Conservation (phyloP, 2,888 invertebrate genomes). For the Apeira syringaria region DNA sequence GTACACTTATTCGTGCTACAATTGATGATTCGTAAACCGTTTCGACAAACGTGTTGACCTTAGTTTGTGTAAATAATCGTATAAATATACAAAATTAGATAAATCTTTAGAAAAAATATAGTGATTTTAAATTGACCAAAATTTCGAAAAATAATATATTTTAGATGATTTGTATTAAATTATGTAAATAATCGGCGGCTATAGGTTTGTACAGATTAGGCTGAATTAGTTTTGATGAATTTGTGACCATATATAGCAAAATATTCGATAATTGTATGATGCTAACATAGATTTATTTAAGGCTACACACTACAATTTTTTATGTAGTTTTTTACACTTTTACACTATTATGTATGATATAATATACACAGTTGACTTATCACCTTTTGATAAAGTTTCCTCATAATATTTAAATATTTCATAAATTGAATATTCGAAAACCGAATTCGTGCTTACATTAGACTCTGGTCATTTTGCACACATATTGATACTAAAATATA, state of each 20-base stretch:
- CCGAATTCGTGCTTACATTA: too few species aligned
- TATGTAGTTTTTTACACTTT: slow-evolving; percentile 9
- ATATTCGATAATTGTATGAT: not conserved
- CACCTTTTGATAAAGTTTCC: not conserved
- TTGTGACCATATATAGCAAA: slow-evolving; percentile 4
- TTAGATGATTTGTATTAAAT: slow-evolving; percentile 4
- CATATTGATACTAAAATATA: too few species aligned
- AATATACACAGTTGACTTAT: not conserved
- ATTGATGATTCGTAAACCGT: too few species aligned
- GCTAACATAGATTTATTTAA: slow-evolving; percentile 1
- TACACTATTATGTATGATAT: too few species aligned
- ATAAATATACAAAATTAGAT: too few species aligned
- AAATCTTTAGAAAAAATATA: slow-evolving; percentile 1
- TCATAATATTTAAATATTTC: too few species aligned
- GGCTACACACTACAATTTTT: slow-evolving; percentile 3
- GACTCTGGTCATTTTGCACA: too few species aligned
- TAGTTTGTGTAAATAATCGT: too few species aligned
- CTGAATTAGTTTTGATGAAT: slow-evolving; percentile 13
- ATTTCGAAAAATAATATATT: slow-evolving; percentile 11
- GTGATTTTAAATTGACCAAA: slow-evolving; percentile 14
- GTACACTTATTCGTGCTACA: too few species aligned
- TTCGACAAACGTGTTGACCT: too few species aligned
- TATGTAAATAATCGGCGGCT: not conserved
- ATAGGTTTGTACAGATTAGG: not conserved
- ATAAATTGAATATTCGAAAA: too few species aligned